A percentile compares a stretch with the other conserved stretches of the same genome.
Conservation (phyloP, 1,140 invertebrate genomes). For the Listronotus bonariensis region DNA sequence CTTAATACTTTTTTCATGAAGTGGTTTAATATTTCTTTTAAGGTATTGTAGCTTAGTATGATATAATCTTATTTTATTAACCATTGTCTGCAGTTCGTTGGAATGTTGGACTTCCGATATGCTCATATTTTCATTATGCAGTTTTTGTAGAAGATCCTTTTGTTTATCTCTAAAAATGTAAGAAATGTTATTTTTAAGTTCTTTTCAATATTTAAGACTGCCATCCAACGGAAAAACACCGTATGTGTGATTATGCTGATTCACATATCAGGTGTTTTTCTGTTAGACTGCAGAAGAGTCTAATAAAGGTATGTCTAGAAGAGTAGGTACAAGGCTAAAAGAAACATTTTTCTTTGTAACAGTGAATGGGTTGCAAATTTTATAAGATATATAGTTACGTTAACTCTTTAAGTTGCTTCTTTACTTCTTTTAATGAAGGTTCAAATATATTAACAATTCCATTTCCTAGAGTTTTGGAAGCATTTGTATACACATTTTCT, state of each 20-base stretch:
- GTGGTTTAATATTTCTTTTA: slow-evolving; percentile 19
- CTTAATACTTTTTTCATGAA: slow-evolving; percentile 16
- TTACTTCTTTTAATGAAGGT: not conserved
- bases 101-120: slow-evolving; percentile 23
- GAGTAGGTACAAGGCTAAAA: not conserved
- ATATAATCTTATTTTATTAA: slow-evolving; percentile 20
- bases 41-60: slow-evolving; percentile 11
- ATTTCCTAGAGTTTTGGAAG: not conserved
- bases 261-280: too few species aligned
- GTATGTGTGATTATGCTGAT: too few species aligned
- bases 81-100: slow-evolving; percentile 15
- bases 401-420: slow-evolving; percentile 8
- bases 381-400: slow-evolving; percentile 2
- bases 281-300: too few species aligned
- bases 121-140: slow-evolving; percentile 11
- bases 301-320: too few species aligned
- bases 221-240: too few species aligned
- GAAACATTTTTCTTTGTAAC: too few species aligned
- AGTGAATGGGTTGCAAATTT: too few species aligned
- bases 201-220: too few species aligned
- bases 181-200: slow-evolving; percentile 5
- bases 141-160: slow-evolving; percentile 3
- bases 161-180: slow-evolving; percentile 19
- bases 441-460: slow-evolving; percentile 17
- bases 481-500: too few species aligned